phyloP scores from a whole-genome alignment of 1,140 invertebrate species.

The Drosophila eugracilis region DNA sequence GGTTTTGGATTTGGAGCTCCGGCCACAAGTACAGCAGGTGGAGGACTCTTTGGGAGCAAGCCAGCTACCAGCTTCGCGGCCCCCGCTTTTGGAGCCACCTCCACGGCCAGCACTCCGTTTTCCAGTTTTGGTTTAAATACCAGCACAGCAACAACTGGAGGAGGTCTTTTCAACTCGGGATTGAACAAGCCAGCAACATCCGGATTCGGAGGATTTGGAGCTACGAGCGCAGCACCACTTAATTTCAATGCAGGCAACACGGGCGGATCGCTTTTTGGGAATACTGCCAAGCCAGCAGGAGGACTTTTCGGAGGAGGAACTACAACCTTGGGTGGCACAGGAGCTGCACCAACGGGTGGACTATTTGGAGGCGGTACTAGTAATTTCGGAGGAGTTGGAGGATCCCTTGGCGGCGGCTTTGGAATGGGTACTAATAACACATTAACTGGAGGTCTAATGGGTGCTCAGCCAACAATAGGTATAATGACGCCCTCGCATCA shows the following conservation, averaged over 20 bases:
- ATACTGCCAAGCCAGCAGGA: slow-evolving; percentile 62
- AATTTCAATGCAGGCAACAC: slow-evolving; percentile 85
- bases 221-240: slow-evolving; percentile 75
- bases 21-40: slow-evolving; percentile 75
- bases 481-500: slow-evolving; percentile 55
- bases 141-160: slow-evolving; percentile 79
- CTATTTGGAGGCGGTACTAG: slow-evolving; percentile 84
- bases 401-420: slow-evolving; percentile 53
- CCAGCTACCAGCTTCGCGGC: slow-evolving; percentile 85
- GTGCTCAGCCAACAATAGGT: slow-evolving; percentile 39
- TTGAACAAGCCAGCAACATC: slow-evolving; percentile 86
- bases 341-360: slow-evolving; percentile 56
- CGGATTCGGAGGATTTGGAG: slow-evolving; percentile 82
- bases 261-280: slow-evolving; percentile 82
- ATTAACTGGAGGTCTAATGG: slow-evolving; percentile 51
- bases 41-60: slow-evolving; percentile 75
- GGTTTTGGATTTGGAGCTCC: slow-evolving; percentile 85
- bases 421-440: slow-evolving; percentile 43
- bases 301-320: slow-evolving; percentile 84
- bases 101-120: slow-evolving; percentile 72
- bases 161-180: slow-evolving; percentile 86
- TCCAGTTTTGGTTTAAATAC: slow-evolving; percentile 70
- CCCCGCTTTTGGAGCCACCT: slow-evolving; percentile 72
- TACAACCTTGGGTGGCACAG: slow-evolving; percentile 41
- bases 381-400: slow-evolving; percentile 47